Percentiles rank a stretch among this genome's conserved stretches.
These are phyloP conservation scores for Cryptus viduatorius DNA, from an alignment of 2,888 invertebrate genomes.

Conservation along the genomic window DNA sequence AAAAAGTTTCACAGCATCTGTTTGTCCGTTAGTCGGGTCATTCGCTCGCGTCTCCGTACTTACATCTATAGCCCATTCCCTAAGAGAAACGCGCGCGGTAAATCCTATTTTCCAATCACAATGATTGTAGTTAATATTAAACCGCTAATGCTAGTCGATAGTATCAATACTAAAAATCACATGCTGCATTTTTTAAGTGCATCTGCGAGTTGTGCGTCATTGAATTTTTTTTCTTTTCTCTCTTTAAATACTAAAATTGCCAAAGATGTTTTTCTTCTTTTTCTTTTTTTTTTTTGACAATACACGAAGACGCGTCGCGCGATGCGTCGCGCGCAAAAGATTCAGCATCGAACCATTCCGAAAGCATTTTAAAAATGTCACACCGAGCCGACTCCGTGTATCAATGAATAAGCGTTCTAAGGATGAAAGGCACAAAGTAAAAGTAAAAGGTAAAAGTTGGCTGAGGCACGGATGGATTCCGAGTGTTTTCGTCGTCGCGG, in stretches of 20 bases:
- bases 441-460: constrained; percentile 75
- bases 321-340: constrained; percentile 59
- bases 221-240: constrained; percentile 74
- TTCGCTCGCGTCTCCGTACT: constrained; percentile 52
- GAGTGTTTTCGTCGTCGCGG: constrained; percentile 64
- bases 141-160: constrained; percentile 65
- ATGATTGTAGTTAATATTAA: constrained; percentile 53
- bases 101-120: constrained; percentile 46
- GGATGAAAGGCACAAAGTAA: constrained; percentile 82
- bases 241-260: constrained; percentile 60
- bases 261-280: too few species aligned
- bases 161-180: constrained; percentile 72
- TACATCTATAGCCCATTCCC: constrained; percentile 19
- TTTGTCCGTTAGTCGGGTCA: constrained; percentile 70
- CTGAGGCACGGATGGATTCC: constrained; percentile 75
- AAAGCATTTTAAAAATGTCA: constrained; percentile 57
- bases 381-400: constrained; percentile 57
- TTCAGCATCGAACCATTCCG: constrained; percentile 77
- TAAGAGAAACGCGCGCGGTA: constrained; percentile 54
- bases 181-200: constrained; percentile 80
- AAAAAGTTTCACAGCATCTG: constrained; percentile 76
- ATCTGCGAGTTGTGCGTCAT: constrained; percentile 84
- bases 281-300: too few species aligned
- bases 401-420: constrained; percentile 66
- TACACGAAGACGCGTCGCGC: too few species aligned